Base-by-base conservation (phyloP, 2,113 vertebrate species). In the Xenus cinereus region DNA sequence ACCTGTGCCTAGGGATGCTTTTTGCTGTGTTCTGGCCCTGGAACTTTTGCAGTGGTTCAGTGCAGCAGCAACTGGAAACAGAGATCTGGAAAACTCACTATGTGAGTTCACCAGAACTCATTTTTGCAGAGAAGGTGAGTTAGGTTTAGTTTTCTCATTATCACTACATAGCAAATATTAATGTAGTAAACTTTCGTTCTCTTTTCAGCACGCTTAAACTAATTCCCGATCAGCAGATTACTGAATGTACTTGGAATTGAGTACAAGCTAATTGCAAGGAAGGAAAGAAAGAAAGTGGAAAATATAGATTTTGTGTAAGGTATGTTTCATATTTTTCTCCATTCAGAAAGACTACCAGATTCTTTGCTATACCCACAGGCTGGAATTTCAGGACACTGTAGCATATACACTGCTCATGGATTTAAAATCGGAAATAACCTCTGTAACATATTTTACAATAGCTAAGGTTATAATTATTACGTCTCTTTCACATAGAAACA, bases 161-260 rank as follows among this genome's bases (percentile, higher is more conserved):
- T 59, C 13, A 50, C 33, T 68, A 89, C 66, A 50, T 30, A 63
- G 22, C 26, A 95, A 85, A 51, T 69, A 66, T 35, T 83, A 89
- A 73, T 53, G 32, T 76, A 73, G 67, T 75, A 89, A 97, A 69
- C 41, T 50, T 17, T 57, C 27, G 26, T 39, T 30, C 63, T 87
- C 53, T 84, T 84, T 94, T 84, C 80, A 69, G 57, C 46, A 68
- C 50, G 46, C 67, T 97, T 97, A 91, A 97, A 97, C 97, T 96
- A 92, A 89, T 59, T 81, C 33, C 63, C 68, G 76, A 88, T 94
- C 57, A 87, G 56, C 46, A 92, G 80, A 96, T 96, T 96, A 94
- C 50, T 79, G 91, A 95, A 81, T 28, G 46, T 91, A 86, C 54
- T 94, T 94, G 93, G 60, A 95, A 94, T 78, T 74, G 81, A 91